phyloP scores from a whole-genome alignment of 2,113 vertebrate genomes.

The Coptodon bakossiorum region DNA sequence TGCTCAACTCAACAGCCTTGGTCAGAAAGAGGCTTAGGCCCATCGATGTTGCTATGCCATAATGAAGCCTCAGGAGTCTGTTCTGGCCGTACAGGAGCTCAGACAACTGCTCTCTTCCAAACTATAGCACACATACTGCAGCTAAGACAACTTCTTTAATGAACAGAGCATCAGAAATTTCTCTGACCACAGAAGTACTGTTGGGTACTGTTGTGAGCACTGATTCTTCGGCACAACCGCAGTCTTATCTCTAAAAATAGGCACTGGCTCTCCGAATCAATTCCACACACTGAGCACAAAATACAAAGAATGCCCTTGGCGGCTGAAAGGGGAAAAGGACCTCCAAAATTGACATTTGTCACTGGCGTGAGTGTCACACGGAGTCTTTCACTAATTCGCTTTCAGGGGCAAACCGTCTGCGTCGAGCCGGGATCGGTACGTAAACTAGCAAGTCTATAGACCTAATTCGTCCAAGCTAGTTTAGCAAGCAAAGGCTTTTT shows the following conservation, averaged over 20 bases:
- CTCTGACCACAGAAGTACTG: slow-evolving; percentile 3
- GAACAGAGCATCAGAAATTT: neutral
- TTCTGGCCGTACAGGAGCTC: neutral
- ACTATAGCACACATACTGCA: neutral
- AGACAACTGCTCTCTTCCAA: slow-evolving; percentile 3
- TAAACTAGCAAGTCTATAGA: neutral
- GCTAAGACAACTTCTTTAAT: neutral
- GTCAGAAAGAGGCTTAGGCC: neutral
- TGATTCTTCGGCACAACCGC: slow-evolving; percentile 10
- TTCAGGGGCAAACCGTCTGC: neutral
- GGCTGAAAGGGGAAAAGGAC: neutral
- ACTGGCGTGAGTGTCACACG: neutral
- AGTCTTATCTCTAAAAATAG: slow-evolving; percentile 38
- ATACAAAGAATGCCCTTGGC: neutral
- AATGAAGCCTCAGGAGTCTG: slow-evolving; percentile 41
- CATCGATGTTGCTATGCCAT: slow-evolving; percentile 18
- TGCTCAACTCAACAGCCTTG: neutral
- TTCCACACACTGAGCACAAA: slow-evolving; percentile 1
- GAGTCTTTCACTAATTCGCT: neutral
- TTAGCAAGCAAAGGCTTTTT: neutral
- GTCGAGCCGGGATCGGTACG: neutral
- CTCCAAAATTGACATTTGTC: neutral
- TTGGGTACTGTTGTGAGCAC: neutral
- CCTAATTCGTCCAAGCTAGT: neutral
- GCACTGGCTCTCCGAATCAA: slow-evolving; percentile 16